phyloP scores from a whole-genome alignment of 1,140 invertebrate species.

The Aphelenchoides avenae region DNA sequence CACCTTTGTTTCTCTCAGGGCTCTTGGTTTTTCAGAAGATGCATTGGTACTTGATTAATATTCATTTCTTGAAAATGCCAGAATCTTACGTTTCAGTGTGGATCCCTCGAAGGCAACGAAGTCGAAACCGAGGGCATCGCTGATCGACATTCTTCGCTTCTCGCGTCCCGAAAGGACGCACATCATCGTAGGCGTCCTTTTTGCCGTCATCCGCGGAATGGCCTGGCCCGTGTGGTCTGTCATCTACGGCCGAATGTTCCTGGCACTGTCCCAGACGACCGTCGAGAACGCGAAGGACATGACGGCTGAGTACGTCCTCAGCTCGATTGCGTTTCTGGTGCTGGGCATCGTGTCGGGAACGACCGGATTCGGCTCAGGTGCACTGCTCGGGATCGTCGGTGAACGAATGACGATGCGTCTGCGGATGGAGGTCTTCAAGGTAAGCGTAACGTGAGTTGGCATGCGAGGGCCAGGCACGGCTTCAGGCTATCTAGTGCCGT shows the following conservation, averaged over 20 bases:
- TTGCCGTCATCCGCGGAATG: conserved; percentile 12
- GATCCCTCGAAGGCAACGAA: no score
- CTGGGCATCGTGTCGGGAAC: conserved; percentile 13
- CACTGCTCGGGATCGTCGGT: conserved; percentile 31
- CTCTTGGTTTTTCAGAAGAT: no score
- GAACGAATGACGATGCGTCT: conserved; percentile 32
- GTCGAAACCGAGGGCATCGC: conserved; percentile 35
- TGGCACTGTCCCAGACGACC: not conserved
- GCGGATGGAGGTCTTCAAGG: conserved; percentile 31
- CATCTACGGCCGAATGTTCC: conserved; percentile 44
- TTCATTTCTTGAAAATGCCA: no score
- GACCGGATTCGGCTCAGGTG: conserved; percentile 22
- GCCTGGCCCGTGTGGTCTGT: conserved; percentile 39
- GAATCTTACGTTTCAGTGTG: no score
- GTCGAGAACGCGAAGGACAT: not conserved
- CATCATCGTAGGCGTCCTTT: conserved; percentile 9
- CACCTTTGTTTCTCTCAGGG: no score
- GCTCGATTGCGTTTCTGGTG: conserved; percentile 19
- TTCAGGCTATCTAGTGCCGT: not conserved
- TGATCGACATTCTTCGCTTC: no score
- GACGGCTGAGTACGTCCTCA: not conserved
- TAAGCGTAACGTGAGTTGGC: not conserved
- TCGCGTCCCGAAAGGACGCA: conserved; percentile 11
- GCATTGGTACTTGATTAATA: no score
- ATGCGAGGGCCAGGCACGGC: not conserved